phyloP scores from a whole-genome alignment of 1,140 invertebrate genomes.

The Drosophila pseudoananassae region DNA sequence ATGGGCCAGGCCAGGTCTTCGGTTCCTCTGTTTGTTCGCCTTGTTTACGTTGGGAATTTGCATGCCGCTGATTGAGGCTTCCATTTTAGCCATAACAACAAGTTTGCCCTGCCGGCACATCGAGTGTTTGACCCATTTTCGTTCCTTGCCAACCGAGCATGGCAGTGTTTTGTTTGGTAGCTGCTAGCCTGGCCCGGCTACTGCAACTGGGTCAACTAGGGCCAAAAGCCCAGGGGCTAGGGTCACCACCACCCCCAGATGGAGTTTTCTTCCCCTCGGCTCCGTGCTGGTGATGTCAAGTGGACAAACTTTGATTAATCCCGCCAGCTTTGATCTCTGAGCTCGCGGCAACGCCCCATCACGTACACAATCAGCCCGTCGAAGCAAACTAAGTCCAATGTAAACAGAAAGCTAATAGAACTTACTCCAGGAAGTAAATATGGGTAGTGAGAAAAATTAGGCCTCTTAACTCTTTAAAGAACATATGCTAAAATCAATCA shows the following conservation, averaged over 20 bases:
- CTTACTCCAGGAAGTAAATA: background rate
- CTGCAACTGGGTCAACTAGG: conserved; percentile 41
- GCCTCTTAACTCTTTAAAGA: background rate
- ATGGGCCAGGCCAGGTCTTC: background rate
- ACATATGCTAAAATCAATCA: background rate
- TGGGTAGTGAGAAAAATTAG: background rate
- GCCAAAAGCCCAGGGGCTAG: background rate
- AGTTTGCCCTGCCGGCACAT: conserved; percentile 43
- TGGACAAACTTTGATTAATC: conserved; percentile 31
- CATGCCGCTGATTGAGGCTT: conserved; percentile 41
- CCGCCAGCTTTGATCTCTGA: conserved; percentile 2
- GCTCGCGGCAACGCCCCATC: conserved; percentile 36
- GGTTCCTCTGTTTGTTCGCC: conserved; percentile 13
- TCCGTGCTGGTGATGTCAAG: conserved; percentile 1
- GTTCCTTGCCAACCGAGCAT: conserved; percentile 4
- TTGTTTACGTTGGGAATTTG: conserved; percentile 45
- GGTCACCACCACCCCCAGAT: background rate
- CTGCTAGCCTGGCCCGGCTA: background rate
- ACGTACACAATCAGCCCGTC: conserved; percentile 19
- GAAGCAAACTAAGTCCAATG: conserved; percentile 46
- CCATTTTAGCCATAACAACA: conserved; percentile 42
- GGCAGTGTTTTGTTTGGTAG: conserved; percentile 32
- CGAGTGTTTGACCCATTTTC: conserved; percentile 44
- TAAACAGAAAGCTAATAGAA: conserved; percentile 52
- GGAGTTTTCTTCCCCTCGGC: background rate